Evolutionary conservation across 2,797 vertebrate genomes (phyloP).

Genomic region (Ibycter americanus): DNA sequence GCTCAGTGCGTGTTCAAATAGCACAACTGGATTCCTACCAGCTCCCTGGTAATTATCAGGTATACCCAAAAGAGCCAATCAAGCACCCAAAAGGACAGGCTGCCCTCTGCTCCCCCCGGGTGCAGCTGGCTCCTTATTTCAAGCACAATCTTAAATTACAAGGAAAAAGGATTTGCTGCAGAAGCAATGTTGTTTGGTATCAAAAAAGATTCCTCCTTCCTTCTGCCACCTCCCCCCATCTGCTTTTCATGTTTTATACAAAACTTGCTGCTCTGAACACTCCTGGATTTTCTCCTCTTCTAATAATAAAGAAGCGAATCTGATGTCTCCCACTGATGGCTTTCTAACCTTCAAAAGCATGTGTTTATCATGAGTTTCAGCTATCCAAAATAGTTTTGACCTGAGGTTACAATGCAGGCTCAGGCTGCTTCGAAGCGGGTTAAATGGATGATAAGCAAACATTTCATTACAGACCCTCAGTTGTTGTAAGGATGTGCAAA

Average conservation of each 20-base stretch:
- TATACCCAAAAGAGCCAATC: conserved; percentile 51
- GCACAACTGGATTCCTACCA: conserved; percentile 43
- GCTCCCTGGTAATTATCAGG: conserved; percentile 57
- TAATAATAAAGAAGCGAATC: conserved; percentile 73
- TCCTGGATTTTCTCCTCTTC: conserved; percentile 56
- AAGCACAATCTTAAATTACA: conserved; percentile 51
- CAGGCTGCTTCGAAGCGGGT: conserved; percentile 69
- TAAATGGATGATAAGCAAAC: conserved; percentile 77
- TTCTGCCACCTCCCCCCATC: conserved; percentile 59
- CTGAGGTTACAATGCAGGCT: conserved; percentile 74
- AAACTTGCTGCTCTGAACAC: conserved; percentile 53
- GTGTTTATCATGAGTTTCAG: conserved; percentile 77
- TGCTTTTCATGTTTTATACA: conserved; percentile 66
- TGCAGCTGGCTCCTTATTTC: conserved; percentile 62
- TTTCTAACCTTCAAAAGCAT: conserved; percentile 74
- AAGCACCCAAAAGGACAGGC: conserved; percentile 59
- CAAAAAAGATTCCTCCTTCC: conserved; percentile 54
- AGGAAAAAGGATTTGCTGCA: conserved; percentile 63
- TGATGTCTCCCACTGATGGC: conserved; percentile 70
- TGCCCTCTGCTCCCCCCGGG: conserved; percentile 52
- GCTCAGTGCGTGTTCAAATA: neutral
- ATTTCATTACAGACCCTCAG: conserved; percentile 71
- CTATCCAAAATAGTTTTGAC: conserved; percentile 80
- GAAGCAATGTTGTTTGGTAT: conserved; percentile 63
- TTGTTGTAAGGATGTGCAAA: conserved; percentile 68